Evolutionary conservation across 23 tunicate genomes (phyloP), one percentile per base, ranked within the genome.

Genomic region (Trididemnum clinides): DNA sequence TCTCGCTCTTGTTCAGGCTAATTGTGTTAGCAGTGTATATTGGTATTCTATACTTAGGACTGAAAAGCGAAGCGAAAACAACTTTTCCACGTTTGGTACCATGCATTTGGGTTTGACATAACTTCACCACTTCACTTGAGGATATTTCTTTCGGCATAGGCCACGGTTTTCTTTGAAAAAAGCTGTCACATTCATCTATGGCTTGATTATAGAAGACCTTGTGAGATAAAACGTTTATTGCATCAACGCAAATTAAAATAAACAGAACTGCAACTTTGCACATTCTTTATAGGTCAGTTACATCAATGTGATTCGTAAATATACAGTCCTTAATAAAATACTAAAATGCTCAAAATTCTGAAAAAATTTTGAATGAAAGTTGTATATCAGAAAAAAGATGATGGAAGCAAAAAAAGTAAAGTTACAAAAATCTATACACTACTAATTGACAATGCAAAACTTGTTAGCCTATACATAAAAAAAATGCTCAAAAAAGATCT

Each of bases 21-120:
- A 94, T 81, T 27, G 21, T 49, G 71, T 89, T 85, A 25, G 98
- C 98, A n/a, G 94, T 51, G 64, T 94, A 94, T 29, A 94, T 54
- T 0, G 98, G 98, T 22, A 86, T 94, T 57, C 95, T 64, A 28
- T 78, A 72, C 12, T 31, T 39, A 15, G 85, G 82, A 39, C 76
- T 89, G 39, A 77, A 94, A 0, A 94, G 35, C 0, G 94, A 89
- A 0, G 98, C 98, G 85, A 64, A 89, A 51, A 81, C 58, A 7
- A 77, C 18, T 35, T 50, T 82, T 44, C 82, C 86, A 22, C 10
- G 32, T 28, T 18, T 10, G 30, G 59, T 36, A 15, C 49, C 71
- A 28, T 49, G 39, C 19, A 50, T 70, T 64, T 82, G 82, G 23
- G 89, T 89, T 63, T 94, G 98, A 54, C 98, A 94, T 28, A 94